phyloP scores from a whole-genome alignment of 2,888 invertebrate genomes.

The Stenoptilia bipunctidactyla region DNA sequence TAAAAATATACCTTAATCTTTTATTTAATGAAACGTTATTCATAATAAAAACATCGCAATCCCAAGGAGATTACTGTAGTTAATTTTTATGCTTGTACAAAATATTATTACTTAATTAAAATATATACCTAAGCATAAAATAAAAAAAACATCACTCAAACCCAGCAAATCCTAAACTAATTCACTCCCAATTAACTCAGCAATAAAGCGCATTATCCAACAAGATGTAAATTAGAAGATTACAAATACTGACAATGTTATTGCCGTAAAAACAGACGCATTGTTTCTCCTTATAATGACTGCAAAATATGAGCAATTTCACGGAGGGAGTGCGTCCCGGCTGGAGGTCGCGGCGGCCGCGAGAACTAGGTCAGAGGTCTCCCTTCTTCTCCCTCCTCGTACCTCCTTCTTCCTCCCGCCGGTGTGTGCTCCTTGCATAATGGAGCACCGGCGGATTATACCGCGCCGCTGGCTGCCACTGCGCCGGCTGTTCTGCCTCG shows the following conservation, averaged over 20 bases:
- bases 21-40: no score
- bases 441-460: no score
- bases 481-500: no score
- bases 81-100: no score
- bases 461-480: no score
- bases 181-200: no score
- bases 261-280: background rate
- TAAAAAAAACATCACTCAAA: background rate
- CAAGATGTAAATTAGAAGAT: background rate
- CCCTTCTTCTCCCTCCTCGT: slow-evolving; percentile 30
- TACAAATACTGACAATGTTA: background rate
- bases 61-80: no score
- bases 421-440: slow-evolving; percentile 60
- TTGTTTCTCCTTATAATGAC: slow-evolving; percentile 13
- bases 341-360: slow-evolving; percentile 39
- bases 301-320: slow-evolving; percentile 22
- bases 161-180: no score
- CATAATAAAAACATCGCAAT: no score
- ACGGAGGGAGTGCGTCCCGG: slow-evolving; percentile 30
- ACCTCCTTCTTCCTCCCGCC: slow-evolving; percentile 24
- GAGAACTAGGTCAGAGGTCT: slow-evolving; percentile 66
- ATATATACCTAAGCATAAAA: background rate
- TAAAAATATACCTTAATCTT: no score
- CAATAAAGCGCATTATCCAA: background rate
- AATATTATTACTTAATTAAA: no score